phyloP scores from a whole-genome alignment of 2,888 invertebrate species.

The Biston betularia region DNA sequence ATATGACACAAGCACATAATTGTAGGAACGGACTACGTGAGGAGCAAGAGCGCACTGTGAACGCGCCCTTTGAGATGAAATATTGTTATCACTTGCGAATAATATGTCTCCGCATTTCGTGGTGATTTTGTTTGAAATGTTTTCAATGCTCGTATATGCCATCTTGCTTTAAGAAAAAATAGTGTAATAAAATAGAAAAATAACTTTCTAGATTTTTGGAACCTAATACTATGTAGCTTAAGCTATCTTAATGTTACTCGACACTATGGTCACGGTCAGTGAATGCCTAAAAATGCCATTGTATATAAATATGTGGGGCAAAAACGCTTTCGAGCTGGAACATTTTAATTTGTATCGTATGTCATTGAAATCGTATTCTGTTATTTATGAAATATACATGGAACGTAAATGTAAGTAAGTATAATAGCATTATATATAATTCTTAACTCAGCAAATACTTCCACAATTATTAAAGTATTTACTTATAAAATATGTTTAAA shows the following conservation, averaged over 20 bases:
- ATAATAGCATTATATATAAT: not conserved
- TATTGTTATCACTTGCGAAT: conserved; percentile 71
- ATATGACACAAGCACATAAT: conserved; percentile 87
- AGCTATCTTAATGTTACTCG: conserved; percentile 34
- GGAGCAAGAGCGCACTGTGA: conserved; percentile 75
- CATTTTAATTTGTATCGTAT: not conserved
- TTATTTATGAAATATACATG: not conserved
- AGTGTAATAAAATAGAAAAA: no score
- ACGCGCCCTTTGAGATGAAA: conserved; percentile 76
- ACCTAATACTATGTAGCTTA: not conserved
- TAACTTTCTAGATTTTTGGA: not conserved
- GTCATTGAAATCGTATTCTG: not conserved
- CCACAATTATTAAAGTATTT: no score
- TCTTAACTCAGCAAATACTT: not conserved
- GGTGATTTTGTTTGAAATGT: conserved; percentile 28
- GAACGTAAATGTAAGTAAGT: not conserved
- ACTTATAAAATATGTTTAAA: no score
- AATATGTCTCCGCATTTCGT: conserved; percentile 51
- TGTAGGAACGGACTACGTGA: conserved; percentile 82
- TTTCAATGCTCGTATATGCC: not conserved
- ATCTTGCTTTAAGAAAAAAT: no score
- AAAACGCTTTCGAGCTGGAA: not conserved
- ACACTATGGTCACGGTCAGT: conserved; percentile 51
- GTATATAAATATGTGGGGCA: conserved; percentile 5
- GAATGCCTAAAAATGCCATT: conserved; percentile 43